Evolutionary conservation across 2,888 invertebrate species (phyloP).

Genomic region (Holacanthella duospinosa): DNA sequence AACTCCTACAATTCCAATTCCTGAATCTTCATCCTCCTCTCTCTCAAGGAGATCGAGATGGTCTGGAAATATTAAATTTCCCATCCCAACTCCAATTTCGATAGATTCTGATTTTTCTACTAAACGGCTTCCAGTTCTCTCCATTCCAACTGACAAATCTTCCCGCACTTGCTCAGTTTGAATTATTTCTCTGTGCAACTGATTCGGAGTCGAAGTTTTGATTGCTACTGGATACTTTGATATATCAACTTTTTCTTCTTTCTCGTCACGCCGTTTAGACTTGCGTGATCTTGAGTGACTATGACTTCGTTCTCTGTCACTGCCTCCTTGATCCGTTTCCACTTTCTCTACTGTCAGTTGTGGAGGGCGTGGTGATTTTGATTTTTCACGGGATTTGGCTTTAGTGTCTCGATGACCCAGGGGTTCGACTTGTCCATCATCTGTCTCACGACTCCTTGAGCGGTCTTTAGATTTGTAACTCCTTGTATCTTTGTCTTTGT

Average conservation of each 20-base stretch:
- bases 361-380: neutral
- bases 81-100: neutral
- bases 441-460: slow-evolving; percentile 14
- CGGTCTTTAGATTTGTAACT: slow-evolving; percentile 26
- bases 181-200: neutral
- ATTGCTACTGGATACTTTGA: neutral
- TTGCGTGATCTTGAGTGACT: neutral
- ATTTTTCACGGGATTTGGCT: slow-evolving; percentile 1
- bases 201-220: neutral
- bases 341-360: neutral
- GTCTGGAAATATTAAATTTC: neutral
- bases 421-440: slow-evolving; percentile 10
- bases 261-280: neutral
- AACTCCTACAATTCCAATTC: slow-evolving; percentile 39
- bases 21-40: slow-evolving; percentile 43
- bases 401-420: neutral
- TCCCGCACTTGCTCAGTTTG: neutral
- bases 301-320: neutral
- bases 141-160: too few species aligned
- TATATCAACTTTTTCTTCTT: too few species aligned
- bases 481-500: slow-evolving; percentile 12
- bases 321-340: neutral
- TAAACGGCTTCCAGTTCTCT: too few species aligned
- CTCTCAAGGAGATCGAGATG: neutral
- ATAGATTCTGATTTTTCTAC: neutral